Base-by-base conservation (phyloP, 2,888 invertebrate species). In the Clunio marinus region DNA sequence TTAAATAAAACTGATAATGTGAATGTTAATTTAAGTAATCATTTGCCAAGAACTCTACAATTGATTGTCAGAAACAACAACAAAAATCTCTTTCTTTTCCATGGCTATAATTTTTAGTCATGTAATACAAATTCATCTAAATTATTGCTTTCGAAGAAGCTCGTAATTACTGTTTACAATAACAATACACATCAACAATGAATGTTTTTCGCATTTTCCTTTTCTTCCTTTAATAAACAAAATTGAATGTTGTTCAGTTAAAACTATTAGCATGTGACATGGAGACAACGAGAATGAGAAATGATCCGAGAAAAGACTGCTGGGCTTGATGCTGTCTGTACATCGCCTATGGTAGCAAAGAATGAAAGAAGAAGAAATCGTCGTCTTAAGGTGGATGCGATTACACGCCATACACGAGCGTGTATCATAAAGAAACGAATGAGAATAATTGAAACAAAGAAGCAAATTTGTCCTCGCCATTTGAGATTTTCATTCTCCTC, bases 401-500 rank as follows among this genome's bases (percentile, higher is more conserved):
- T 57, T 57, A 41, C 41, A 41, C 41, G n/a, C 10, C 41, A 15
- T 41, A n/a, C 41, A 41, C n/a, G 2, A 10, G 15, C 20, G 51
- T 51, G 51, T 20, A 17, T 7, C 51, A 22, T 51, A 17, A 51
- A 20, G 15, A 15, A 17, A 32, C 10, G 32, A 7, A 7, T 17
- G 3, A 22, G 2, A 32, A 20, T 59, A 28, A 59, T 32, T 60
- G 60, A 60, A 60, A 60, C 60, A 60, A 60, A 60, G 60, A 28
- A 60, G 60, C 60, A 35, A 51, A 60, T 60, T 55, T 60, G 60
- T 60, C 60, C 60, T 60, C 60, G 60, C 2, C 32, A 32, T 60
- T 60, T 35, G 32, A 32, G 28, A 55, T 20, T 15, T 45, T 13
- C 10, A 7, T 22, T 17, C 22, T 51, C 22, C 51, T 8, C 24